phyloP scores from a whole-genome alignment of 1,140 invertebrate genomes.

The Maconellicoccus hirsutus region DNA sequence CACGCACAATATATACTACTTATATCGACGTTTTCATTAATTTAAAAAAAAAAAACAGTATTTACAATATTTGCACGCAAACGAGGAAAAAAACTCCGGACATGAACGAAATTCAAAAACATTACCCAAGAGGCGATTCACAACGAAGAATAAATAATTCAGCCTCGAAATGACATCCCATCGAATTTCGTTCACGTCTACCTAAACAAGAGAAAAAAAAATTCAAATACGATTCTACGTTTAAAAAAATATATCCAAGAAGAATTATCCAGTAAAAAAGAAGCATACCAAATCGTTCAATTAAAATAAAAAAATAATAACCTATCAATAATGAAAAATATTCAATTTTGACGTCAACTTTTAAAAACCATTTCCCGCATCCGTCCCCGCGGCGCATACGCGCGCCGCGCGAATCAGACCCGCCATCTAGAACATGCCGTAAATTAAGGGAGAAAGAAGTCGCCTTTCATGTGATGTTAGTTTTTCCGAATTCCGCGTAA shows the following conservation, averaged over 20 bases:
- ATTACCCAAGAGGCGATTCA: not conserved
- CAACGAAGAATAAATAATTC: not conserved
- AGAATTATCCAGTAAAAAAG: not conserved
- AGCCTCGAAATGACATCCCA: not conserved
- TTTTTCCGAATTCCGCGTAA: too few species aligned
- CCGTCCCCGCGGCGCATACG: too few species aligned
- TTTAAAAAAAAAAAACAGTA: too few species aligned
- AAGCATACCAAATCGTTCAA: not conserved
- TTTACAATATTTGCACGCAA: not conserved
- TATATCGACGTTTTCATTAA: too few species aligned
- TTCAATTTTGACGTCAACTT: not conserved
- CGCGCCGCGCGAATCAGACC: too few species aligned
- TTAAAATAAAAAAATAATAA: not conserved
- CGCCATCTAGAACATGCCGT: too few species aligned
- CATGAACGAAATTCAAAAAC: not conserved
- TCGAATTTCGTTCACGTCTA: not conserved
- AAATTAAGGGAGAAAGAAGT: too few species aligned
- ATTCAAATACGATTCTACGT: not conserved
- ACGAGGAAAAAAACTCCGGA: not conserved
- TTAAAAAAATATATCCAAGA: not conserved
- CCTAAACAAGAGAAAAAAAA: not conserved
- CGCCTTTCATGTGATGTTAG: too few species aligned
- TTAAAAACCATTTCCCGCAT: too few species aligned
- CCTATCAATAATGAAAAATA: not conserved
- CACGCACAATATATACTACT: too few species aligned